These are phyloP conservation scores for Cygnus olor DNA, from an alignment of 2,797 vertebrate genomes.

Conservation along the genomic window DNA sequence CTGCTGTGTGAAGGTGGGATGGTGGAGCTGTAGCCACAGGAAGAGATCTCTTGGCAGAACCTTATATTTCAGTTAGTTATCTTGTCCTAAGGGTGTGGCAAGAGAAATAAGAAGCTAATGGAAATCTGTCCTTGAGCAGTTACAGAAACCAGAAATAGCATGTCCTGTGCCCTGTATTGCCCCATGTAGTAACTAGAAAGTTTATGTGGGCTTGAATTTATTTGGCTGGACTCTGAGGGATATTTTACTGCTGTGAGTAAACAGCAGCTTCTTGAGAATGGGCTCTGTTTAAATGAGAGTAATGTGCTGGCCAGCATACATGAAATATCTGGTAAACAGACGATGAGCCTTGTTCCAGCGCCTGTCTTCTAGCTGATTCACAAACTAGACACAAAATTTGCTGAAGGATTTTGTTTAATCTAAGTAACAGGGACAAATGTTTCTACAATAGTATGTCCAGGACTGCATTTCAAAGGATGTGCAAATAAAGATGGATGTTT, in stretches of 20 bases:
- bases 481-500: neutral
- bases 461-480: neutral
- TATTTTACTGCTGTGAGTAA: neutral
- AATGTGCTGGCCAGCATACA: neutral
- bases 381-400: neutral
- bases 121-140: neutral
- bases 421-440: neutral
- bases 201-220: neutral
- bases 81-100: neutral
- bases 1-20: neutral
- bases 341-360: neutral
- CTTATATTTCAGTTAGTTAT: neutral
- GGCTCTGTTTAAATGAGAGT: slow-evolving; percentile 1
- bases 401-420: neutral
- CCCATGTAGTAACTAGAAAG: neutral
- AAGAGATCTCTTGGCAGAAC: neutral
- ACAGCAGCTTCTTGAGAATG: neutral
- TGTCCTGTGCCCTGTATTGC: neutral
- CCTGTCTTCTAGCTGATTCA: neutral
- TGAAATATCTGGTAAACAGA: neutral
- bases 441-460: neutral
- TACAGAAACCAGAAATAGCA: neutral
- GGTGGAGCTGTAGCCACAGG: neutral
- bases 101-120: neutral
- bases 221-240: neutral